Evolutionary conservation across 2,113 vertebrate species (phyloP), one percentile per base, ranked within the genome.

Genomic region (Vulpes lagopus): DNA sequence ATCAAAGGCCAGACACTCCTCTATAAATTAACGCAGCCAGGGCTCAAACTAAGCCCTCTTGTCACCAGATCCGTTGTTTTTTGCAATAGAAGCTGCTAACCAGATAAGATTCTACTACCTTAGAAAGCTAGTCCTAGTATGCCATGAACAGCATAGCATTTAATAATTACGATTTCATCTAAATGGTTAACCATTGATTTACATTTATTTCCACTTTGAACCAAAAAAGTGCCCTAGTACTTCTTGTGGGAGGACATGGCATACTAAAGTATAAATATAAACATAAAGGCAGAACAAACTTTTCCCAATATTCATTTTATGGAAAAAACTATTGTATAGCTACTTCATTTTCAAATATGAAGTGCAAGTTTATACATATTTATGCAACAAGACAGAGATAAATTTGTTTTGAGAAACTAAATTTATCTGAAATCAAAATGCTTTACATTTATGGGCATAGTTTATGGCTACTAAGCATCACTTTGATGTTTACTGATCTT

Each of bases 381-480:
- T 96, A 96, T 89, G 19, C 10, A 89, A 32, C 38, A 64, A 74
- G 88, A 69, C 91, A 95, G 83, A 96, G 96, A 97, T 89, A 74
- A 86, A 95, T 88, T 93, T 94, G 81, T 88, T 95, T 89, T 38
- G 81, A 91, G 53, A 85, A 93, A 51, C 59, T 67, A 64, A 91
- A 89, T 91, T 95, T 91, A 91, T 89, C 73, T 91, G 53, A 89
- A 94, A 93, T 95, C 59, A 88, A 74, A 90, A 82, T 71, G n/a
- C 53, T 23, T 96, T 82, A 73, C 49, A 59, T 71, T 93, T 93
- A 91, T 51, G 80, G 82, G 38, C 15, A 64, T 49, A 25, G 38
- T 95, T 97, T 90, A 95, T 93, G 91, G 82, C 81, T 71, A 25
- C 30, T 55, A 65, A 96, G 59, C 35, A 15, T 78, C 74, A 25